Conservation (phyloP, 2,113 vertebrate genomes). For the Euleptes europaea region DNA sequence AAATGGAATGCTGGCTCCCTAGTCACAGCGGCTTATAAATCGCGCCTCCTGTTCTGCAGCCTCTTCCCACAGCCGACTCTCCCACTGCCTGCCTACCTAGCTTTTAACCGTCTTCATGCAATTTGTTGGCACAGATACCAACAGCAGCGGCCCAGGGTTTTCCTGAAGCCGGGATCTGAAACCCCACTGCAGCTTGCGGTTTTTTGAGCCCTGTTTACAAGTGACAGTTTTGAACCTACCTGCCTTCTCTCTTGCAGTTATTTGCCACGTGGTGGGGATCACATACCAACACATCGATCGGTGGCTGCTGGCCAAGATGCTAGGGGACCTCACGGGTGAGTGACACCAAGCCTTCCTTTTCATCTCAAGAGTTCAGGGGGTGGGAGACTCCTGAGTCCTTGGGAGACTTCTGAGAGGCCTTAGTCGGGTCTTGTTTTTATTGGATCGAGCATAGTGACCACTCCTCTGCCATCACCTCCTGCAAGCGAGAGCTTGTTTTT, state of each 20-base stretch:
- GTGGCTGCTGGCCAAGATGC: conserved; percentile 88
- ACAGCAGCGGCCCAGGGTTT: background rate
- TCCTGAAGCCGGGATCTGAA: background rate
- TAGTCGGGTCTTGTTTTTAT: background rate
- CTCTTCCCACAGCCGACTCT: background rate
- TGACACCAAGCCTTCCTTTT: too few relatives aligned
- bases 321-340: conserved; percentile 89
- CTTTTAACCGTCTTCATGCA: background rate
- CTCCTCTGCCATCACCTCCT: too few relatives aligned
- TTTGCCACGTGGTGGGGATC: conserved; percentile 93
- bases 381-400: too few relatives aligned
- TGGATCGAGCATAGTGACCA: too few relatives aligned
- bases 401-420: too few relatives aligned
- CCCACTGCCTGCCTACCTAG: background rate
- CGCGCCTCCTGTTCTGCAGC: background rate
- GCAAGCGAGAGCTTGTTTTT: too few relatives aligned
- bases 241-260: conserved; percentile 74
- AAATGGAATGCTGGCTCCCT: too few relatives aligned
- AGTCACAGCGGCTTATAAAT: background rate
- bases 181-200: too few relatives aligned
- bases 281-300: conserved; percentile 93
- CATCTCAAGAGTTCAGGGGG: too few relatives aligned
- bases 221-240: background rate
- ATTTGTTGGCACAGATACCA: background rate
- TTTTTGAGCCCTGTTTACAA: background rate